phyloP scores from a whole-genome alignment of 2,797 vertebrate species.

The Myotis daubentonii region DNA sequence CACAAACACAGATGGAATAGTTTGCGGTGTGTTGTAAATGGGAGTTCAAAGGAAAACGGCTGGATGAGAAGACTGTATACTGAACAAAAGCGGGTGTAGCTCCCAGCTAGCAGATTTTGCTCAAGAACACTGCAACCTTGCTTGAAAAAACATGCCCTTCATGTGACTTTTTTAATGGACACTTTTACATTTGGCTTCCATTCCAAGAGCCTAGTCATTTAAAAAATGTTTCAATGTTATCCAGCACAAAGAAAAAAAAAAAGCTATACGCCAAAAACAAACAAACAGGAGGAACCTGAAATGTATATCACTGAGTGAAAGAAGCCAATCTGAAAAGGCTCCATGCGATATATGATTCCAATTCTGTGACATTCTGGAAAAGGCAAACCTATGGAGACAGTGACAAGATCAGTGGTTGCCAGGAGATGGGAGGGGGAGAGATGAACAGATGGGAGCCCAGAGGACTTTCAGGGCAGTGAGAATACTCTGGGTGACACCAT shows the following conservation, averaged over 20 bases:
- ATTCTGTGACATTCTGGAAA: not conserved
- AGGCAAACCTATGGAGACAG: not conserved
- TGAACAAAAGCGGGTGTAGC: not conserved
- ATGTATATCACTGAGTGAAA: not conserved
- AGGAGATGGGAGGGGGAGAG: not conserved
- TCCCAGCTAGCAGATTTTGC: not conserved
- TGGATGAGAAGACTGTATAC: not conserved
- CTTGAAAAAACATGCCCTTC: constrained; percentile 1
- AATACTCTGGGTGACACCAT: not conserved
- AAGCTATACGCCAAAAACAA: not conserved
- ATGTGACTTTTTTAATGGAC: not conserved
- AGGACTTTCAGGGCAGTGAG: not conserved
- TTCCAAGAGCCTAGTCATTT: not conserved
- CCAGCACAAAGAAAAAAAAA: not conserved
- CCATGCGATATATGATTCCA: not conserved
- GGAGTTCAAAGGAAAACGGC: constrained; percentile 27
- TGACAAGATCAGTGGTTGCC: not conserved
- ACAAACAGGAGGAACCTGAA: not conserved
- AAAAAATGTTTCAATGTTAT: not conserved
- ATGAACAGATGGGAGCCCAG: not conserved
- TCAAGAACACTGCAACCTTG: constrained; percentile 55
- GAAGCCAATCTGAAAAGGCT: not conserved
- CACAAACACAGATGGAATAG: constrained; percentile 31
- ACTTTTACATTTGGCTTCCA: constrained; percentile 4
- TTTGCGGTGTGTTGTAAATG: constrained; percentile 3